Base-by-base conservation (phyloP, 2,888 invertebrate species). In the Morpho helenor region DNA sequence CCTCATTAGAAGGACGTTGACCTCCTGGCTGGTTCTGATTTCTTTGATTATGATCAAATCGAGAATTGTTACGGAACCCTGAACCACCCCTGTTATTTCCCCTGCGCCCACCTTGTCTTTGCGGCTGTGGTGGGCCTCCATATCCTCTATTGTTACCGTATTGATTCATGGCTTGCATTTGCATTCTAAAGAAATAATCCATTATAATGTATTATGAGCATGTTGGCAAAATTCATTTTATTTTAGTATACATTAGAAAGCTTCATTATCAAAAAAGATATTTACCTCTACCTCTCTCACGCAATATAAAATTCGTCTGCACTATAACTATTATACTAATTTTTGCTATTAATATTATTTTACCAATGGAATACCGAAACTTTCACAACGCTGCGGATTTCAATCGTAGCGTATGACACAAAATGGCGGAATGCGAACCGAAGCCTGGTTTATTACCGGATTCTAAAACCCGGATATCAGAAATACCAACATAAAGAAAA, bases 111-210 rank as follows among this genome's bases (percentile, higher is more conserved):
- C 84, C 84, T 63, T 83, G 87, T 50, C 90, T 79, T 67, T 90
- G 90, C 0, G 90, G 90, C 63, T 90, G 90, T 7, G 90, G 90
- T 39, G 87, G 86, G 6, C 90, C 90, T 31, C 90, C 90, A 69
- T 83, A 89, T n/a, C 90, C 90, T 72, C 90, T 76, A 67, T 85
- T 80, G 8, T 84, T 80, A n/a, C 83, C 84, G 62, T 76, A 89
- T 67, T 85, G 79, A 79, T 87, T 85, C 87, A 88, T 87, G 57
- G 79, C 82, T 69, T 88, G 83, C 81, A 84, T 83, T 79, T 87
- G 82, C 83, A 85, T 82, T 66, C 66, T 68, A 59, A 41, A 69
- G 31, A 31, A 31, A 31, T 16, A 16, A 16, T 16, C 49, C 49
- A 44, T 22, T 49, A 55, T 23, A 47, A 42, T 1, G 23, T 9